phyloP scores from a whole-genome alignment of 2,797 vertebrate species.

The Gymnopithys bicolor region DNA sequence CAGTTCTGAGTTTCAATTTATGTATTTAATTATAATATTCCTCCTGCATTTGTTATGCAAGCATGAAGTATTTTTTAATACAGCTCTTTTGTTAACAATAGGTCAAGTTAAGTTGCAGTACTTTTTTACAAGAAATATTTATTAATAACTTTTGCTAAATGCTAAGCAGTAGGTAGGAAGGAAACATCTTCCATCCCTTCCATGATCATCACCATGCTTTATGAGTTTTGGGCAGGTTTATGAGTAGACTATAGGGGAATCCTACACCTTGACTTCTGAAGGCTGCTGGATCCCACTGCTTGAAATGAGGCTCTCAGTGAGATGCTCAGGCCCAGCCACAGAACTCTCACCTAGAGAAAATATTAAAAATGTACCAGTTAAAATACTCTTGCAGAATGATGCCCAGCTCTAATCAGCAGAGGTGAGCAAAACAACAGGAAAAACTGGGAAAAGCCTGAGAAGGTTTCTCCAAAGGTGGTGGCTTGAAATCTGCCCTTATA shows the following conservation, averaged over 20 bases:
- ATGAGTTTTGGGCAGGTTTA: neutral
- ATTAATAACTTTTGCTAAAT: conserved; percentile 11
- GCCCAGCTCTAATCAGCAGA: neutral
- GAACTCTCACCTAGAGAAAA: neutral
- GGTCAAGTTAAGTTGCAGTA: neutral
- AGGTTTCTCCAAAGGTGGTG: neutral
- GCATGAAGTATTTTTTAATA: neutral
- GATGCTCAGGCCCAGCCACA: neutral
- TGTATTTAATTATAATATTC: neutral
- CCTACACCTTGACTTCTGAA: neutral
- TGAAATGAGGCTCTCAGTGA: neutral
- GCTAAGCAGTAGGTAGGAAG: neutral
- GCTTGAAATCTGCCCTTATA: conserved; percentile 23
- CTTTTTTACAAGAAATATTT: neutral
- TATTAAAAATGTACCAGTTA: neutral
- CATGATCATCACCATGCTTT: neutral
- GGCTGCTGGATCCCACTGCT: neutral
- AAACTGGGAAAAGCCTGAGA: neutral
- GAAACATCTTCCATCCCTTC: neutral
- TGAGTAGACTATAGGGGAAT: neutral
- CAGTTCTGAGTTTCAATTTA: neutral
- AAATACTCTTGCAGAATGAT: neutral
- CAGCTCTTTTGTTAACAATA: neutral
- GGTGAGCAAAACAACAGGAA: neutral
- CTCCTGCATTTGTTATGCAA: neutral